Conservation (phyloP, 2,797 vertebrate species). For the Syngnathus acus region DNA sequence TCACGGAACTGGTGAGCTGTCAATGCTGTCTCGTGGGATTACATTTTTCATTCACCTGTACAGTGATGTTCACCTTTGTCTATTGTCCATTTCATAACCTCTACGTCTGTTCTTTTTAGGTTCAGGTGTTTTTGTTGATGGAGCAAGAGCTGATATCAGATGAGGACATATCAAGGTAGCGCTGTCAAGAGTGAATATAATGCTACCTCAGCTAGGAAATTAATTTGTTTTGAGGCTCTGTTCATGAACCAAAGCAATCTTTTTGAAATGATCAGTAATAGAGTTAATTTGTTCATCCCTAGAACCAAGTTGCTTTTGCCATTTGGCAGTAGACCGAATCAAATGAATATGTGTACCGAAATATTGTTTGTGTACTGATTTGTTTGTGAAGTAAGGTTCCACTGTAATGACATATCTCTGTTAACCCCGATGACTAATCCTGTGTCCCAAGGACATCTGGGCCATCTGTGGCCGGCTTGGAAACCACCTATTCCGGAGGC, state of each 20-base stretch:
- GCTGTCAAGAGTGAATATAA: background rate
- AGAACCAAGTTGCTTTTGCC: background rate
- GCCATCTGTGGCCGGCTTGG: slow-evolving; percentile 91
- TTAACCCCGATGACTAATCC: background rate
- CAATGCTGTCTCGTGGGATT: background rate
- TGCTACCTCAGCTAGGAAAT: background rate
- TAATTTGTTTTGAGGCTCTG: background rate
- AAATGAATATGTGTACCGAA: too few species aligned
- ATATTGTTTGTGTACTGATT: background rate
- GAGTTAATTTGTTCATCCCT: background rate
- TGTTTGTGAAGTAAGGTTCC: background rate
- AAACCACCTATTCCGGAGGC: slow-evolving; percentile 94
- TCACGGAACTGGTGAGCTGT: slow-evolving; percentile 89
- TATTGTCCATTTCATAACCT: background rate
- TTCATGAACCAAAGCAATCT: background rate
- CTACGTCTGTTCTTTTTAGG: slow-evolving; percentile 60
- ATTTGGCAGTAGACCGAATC: background rate
- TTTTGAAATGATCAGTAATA: background rate
- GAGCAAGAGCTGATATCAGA: slow-evolving; percentile 97
- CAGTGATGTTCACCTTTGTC: background rate
- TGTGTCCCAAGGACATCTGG: slow-evolving; percentile 79
- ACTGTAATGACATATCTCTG: background rate
- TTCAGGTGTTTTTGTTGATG: slow-evolving; percentile 97
- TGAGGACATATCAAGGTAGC: slow-evolving; percentile 91
- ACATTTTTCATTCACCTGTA: background rate